phyloP scores from a whole-genome alignment of 53 echinoderm and acorn worm genomes.

The Apostichopus leukothele region DNA sequence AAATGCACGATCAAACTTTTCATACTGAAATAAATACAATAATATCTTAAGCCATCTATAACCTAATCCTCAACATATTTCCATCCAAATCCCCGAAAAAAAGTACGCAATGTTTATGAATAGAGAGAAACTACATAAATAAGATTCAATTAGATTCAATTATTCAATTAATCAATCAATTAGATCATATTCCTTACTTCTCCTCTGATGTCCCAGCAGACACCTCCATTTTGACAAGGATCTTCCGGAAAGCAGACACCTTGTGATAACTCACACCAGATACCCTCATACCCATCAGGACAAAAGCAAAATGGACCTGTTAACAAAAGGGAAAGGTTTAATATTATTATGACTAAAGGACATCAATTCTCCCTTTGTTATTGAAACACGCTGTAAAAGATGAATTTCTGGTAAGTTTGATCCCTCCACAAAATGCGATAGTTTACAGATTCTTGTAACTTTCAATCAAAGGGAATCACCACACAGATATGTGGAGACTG shows the following conservation, averaged over 20 bases:
- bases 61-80: no score
- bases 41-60: no score
- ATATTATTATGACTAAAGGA: no score
- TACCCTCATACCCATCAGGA: slow-evolving; percentile 57
- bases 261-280: slow-evolving; percentile 72
- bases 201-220: slow-evolving; percentile 75
- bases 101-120: background rate
- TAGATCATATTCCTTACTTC: slow-evolving; percentile 41
- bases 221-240: slow-evolving; percentile 81
- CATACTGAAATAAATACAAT: no score
- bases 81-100: background rate
- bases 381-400: no score
- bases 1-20: no score
- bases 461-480: no score
- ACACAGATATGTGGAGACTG: no score
- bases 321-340: background rate
- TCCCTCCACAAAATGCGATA: no score
- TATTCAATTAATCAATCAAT: background rate
- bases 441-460: no score
- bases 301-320: slow-evolving; percentile 86
- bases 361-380: no score
- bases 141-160: background rate
- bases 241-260: slow-evolving; percentile 80
- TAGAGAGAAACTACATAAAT: background rate
- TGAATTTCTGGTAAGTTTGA: no score